Percentiles rank a stretch among this genome's conserved stretches.
Evolutionary conservation across 2,113 vertebrate genomes (phyloP).

Genomic region (Indicator indicator): DNA sequence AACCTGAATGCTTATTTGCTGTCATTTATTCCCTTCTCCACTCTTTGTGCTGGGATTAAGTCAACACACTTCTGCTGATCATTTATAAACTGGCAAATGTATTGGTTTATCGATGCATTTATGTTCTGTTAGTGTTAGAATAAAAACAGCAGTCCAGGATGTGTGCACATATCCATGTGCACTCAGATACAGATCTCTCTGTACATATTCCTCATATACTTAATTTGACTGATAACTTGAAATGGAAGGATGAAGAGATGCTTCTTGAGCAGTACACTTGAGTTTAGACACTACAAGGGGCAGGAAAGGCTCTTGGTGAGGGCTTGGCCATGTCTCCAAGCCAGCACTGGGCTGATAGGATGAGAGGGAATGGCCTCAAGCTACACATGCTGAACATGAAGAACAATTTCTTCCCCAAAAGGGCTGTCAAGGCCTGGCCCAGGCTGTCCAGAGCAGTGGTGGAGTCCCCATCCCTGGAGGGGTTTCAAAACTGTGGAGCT

Average conservation of each 20-base stretch:
- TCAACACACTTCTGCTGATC: neutral
- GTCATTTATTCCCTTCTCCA: neutral
- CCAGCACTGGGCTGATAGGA: too few species aligned
- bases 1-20: neutral
- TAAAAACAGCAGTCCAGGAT: neutral
- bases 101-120: neutral
- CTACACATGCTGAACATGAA: too few species aligned
- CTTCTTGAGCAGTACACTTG: neutral
- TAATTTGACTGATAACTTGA: neutral
- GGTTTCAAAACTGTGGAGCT: too few species aligned
- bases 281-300: neutral
- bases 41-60: neutral
- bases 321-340: too few species aligned
- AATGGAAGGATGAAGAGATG: neutral
- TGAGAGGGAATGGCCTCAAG: too few species aligned
- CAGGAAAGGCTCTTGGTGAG: too few species aligned
- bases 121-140: neutral
- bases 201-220: neutral
- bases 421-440: too few species aligned
- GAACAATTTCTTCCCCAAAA: too few species aligned
- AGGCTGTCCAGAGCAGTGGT: too few species aligned
- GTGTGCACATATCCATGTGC: neutral
- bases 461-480: too few species aligned
- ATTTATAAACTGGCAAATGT: neutral
- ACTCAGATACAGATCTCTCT: neutral